phyloP scores from a whole-genome alignment of 2,113 vertebrate species.

The Climacteris rufus region DNA sequence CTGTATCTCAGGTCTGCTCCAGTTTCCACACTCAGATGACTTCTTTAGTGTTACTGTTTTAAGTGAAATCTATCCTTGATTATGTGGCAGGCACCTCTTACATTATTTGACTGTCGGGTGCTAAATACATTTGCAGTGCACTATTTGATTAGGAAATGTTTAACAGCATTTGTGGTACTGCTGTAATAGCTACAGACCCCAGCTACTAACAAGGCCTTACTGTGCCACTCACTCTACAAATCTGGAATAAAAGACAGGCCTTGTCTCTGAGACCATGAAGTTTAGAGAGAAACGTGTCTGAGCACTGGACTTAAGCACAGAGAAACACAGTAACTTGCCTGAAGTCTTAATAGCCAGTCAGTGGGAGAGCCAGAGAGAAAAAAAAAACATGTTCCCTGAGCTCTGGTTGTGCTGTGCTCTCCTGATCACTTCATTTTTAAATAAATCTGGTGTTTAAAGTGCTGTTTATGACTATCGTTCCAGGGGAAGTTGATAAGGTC shows the following conservation, averaged over 20 bases:
- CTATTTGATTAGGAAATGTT: neutral
- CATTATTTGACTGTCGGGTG: neutral
- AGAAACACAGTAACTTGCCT: neutral
- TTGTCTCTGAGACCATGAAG: neutral
- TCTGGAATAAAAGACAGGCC: neutral
- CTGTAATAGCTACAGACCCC: neutral
- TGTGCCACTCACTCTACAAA: neutral
- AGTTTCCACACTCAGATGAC: neutral
- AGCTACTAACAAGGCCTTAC: neutral
- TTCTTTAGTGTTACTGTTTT: neutral
- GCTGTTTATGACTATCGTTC: neutral
- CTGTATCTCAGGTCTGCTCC: neutral
- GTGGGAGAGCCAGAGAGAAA: neutral
- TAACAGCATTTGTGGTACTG: neutral
- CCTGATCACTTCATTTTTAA: neutral
- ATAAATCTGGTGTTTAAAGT: conserved; percentile 32
- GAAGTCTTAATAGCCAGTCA: neutral
- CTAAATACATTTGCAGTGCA: neutral
- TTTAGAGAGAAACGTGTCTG: neutral
- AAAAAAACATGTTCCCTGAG: neutral
- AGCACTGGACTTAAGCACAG: neutral
- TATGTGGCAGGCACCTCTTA: neutral
- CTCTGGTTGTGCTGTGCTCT: neutral
- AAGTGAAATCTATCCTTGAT: neutral
- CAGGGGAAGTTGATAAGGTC: conserved; percentile 39